These are phyloP conservation scores for Pimephales promelas DNA, from an alignment of 2,113 vertebrate species.

Conservation along the genomic window DNA sequence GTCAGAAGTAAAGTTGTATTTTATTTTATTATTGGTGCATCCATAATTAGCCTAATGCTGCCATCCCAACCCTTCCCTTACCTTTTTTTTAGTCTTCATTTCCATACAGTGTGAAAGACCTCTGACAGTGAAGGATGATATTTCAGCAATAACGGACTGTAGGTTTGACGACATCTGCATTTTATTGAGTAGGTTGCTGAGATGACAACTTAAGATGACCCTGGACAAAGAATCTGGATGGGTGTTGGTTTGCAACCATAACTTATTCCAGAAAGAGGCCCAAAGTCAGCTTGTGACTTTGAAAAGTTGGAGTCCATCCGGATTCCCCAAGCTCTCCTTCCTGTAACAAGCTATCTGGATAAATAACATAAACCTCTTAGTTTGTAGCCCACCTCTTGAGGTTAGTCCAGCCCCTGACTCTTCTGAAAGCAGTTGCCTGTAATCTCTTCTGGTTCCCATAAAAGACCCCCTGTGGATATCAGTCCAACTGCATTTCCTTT, in stretches of 20 bases:
- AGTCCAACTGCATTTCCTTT: slow-evolving; percentile 70
- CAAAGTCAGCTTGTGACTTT: slow-evolving; percentile 40
- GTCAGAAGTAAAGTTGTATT: background rate
- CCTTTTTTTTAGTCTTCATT: background rate
- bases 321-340: slow-evolving; percentile 17
- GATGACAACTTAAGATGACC: background rate
- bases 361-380: slow-evolving; percentile 47
- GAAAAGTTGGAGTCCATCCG: slow-evolving; percentile 24
- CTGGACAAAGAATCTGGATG: background rate
- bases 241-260: background rate
- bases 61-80: background rate
- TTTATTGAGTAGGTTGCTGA: background rate
- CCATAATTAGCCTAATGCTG: background rate
- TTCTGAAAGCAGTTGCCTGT: slow-evolving; percentile 63
- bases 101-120: background rate
- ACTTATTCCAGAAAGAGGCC: background rate
- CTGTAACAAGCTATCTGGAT: slow-evolving; percentile 21
- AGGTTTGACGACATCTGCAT: background rate
- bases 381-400: slow-evolving; percentile 45
- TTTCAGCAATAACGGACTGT: background rate
- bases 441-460: slow-evolving; percentile 69
- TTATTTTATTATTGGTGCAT: background rate
- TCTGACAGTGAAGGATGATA: background rate
- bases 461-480: slow-evolving; percentile 62
- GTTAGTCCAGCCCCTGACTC: slow-evolving; percentile 51